Conservation (phyloP, 2,888 invertebrate genomes). For the Tetropium fuscum region DNA sequence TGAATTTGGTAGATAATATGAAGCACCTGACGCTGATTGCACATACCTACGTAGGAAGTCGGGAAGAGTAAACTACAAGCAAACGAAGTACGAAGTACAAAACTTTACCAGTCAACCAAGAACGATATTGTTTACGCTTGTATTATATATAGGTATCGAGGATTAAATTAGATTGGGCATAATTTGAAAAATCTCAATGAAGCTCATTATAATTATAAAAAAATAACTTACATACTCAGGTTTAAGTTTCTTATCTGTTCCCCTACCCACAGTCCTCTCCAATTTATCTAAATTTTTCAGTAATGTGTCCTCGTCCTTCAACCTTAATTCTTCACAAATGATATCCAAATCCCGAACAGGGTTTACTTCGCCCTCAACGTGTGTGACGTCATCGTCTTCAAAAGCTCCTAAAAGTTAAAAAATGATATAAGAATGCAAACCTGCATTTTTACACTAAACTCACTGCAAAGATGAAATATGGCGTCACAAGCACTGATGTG, state of each 20-base stretch:
- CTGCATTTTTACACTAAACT: slow-evolving; percentile 65
- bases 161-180: too few species aligned
- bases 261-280: slow-evolving; percentile 85
- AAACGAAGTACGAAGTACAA: too few species aligned
- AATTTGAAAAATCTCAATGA: too few species aligned
- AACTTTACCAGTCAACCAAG: too few species aligned
- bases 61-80: too few species aligned
- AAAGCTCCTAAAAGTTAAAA: slow-evolving; percentile 81
- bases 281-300: slow-evolving; percentile 85
- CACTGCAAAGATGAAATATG: slow-evolving; percentile 96
- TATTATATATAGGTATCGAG: too few species aligned
- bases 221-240: slow-evolving; percentile 87
- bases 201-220: too few species aligned
- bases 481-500: slow-evolving; percentile 99
- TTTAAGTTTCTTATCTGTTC: slow-evolving; percentile 93
- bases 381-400: slow-evolving; percentile 97
- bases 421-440: slow-evolving; percentile 16
- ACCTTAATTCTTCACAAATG: slow-evolving; percentile 92
- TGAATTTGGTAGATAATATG: too few species aligned
- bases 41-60: too few species aligned
- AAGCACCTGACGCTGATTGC: too few species aligned
- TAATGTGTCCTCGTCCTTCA: slow-evolving; percentile 95
- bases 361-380: slow-evolving; percentile 98
- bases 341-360: slow-evolving; percentile 97
- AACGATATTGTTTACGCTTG: too few species aligned